Base-by-base conservation (phyloP, 1,140 invertebrate genomes). In the Drosophila melanica region DNA sequence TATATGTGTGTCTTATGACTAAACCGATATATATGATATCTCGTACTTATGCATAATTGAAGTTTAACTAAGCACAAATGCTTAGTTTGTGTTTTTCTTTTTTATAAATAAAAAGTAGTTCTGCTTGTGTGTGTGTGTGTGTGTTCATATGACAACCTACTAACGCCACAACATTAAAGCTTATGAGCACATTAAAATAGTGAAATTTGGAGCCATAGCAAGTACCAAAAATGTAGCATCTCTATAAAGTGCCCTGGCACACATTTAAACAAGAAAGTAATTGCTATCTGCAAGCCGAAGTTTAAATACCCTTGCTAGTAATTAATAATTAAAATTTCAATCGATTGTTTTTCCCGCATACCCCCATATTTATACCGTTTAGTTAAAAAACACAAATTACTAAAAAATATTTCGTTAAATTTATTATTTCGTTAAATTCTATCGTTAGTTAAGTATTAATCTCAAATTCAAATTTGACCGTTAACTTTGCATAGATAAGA, bases 181-280 rank as follows among this genome's bases (percentile, higher is more conserved):
- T 81, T 71, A 66, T 75, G 59, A 41, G 54, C 47, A 74, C 80
- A 79, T 79, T 79, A 75, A 87, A 87, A 84, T 89, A 89, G 84
- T 89, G 84, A 89, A 89, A 89, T 70, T 84, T 57, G 30, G 37
- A 33, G 30, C 37, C 58, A 72, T 64, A 78, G 47, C 54, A 69
- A 57, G 57, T 60, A 70, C 75, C 69, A 53, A 51, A 27, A 35
- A 45, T 72, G 33, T 11, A 27, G 7, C 16, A 48, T 54, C 48
- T 57, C 39, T 14, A 27, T 35, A 37, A 62, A 50, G 53, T 67
- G 64, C 55, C 41, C 70, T 68, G 70, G 55, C 73, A 75, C 9
- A 75, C 47, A 75, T 64, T 64, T 65, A 54, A 53, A 35, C 50
- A 51, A 42, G 27, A 39, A 65, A 42, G 10, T 51, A 30, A 23